A percentile compares a stretch with the other conserved stretches of the same genome.
These are phyloP conservation scores for Plestiodon gilberti DNA, from an alignment of 2,113 vertebrate genomes.

Conservation along the genomic window DNA sequence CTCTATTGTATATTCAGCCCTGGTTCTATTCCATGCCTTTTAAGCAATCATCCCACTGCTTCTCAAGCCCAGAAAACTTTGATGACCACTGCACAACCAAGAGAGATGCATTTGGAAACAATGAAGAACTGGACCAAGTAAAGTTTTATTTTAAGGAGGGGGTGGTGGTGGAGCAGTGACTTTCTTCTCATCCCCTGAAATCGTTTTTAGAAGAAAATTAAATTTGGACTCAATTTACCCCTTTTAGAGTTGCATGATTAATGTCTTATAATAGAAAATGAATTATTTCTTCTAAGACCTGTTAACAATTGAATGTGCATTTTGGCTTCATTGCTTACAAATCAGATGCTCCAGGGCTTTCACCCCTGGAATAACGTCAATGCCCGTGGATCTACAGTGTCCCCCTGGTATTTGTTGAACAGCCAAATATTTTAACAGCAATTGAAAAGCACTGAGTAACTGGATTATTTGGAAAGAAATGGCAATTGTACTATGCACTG, in stretches of 20 bases:
- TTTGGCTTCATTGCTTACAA: conserved; percentile 27
- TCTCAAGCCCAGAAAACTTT: neutral
- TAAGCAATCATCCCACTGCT: neutral
- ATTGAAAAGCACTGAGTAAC: conserved; percentile 60
- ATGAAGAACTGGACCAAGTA: neutral
- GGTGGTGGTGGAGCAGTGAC: neutral
- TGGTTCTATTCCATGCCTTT: neutral
- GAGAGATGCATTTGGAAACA: neutral
- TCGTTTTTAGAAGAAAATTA: neutral
- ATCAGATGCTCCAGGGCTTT: neutral
- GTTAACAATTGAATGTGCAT: neutral
- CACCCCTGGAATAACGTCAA: neutral
- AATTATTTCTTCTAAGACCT: neutral
- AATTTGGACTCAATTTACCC: conserved; percentile 1
- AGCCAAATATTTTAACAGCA: conserved; percentile 54
- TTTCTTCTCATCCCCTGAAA: neutral
- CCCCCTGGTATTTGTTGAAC: conserved; percentile 40
- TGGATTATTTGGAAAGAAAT: conserved; percentile 39
- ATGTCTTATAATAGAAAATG: neutral
- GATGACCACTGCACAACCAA: neutral
- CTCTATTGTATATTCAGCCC: neutral
- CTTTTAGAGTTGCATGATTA: neutral
- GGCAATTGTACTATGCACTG: neutral
- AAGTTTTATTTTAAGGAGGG: neutral
- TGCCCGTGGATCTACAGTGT: conserved; percentile 6